Evolutionary conservation across 2,113 vertebrate genomes (phyloP).

Genomic region (Hippoglossus stenolepis): DNA sequence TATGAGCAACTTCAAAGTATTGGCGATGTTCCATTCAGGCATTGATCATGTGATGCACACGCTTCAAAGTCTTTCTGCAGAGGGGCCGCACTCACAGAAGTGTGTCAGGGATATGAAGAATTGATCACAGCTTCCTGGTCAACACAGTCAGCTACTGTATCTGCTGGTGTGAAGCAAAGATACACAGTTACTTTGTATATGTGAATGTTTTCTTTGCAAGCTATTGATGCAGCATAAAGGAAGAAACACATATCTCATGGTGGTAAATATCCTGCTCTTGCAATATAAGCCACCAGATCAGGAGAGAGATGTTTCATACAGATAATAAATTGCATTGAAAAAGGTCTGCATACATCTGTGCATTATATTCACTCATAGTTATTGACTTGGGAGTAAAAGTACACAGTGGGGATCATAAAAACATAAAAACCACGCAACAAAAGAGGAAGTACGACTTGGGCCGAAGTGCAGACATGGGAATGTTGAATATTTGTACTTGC

Average conservation of each 20-base stretch:
- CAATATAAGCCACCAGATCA: neutral
- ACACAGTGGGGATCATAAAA: conserved; percentile 59
- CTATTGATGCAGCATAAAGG: neutral
- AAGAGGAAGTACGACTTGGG: conserved; percentile 55
- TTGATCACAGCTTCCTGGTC: conserved; percentile 2
- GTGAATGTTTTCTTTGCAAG: neutral
- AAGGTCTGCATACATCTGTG: neutral
- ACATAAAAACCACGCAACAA: conserved; percentile 51
- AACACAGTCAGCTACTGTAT: neutral
- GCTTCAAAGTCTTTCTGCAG: conserved; percentile 59
- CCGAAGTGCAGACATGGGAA: conserved; percentile 25
- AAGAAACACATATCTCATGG: neutral
- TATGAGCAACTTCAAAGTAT: conserved; percentile 22
- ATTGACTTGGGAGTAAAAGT: conserved; percentile 39
- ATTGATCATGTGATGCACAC: conserved; percentile 50
- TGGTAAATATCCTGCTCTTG: neutral
- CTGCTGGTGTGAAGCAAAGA: neutral
- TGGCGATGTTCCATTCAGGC: conserved; percentile 20
- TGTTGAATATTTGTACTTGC: conserved; percentile 16
- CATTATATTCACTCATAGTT: conserved; percentile 1
- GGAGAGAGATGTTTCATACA: neutral
- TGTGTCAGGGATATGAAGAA: conserved; percentile 6
- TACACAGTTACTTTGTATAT: too few relatives aligned
- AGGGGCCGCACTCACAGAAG: conserved; percentile 26
- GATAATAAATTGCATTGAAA: neutral